These are phyloP conservation scores for Bombus confusus DNA, from an alignment of 1,140 invertebrate species.

Conservation along the genomic window DNA sequence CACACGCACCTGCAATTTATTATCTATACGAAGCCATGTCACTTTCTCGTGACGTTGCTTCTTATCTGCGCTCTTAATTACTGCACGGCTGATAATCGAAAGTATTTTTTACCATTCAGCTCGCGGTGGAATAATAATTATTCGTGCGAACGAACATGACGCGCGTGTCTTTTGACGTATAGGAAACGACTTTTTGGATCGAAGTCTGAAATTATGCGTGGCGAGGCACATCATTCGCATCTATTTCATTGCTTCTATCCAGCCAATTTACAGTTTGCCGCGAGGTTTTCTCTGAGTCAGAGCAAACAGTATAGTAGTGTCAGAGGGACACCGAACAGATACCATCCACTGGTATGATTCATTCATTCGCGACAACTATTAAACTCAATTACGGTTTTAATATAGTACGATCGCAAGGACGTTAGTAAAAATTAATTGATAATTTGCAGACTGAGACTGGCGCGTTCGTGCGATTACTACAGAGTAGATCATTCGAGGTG, in stretches of 20 bases:
- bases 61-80: neutral
- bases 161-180: slow-evolving; percentile 20
- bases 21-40: too few relatives aligned
- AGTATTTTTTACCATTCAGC: neutral
- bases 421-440: slow-evolving; percentile 24
- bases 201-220: slow-evolving; percentile 15
- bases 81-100: neutral
- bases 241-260: slow-evolving; percentile 4
- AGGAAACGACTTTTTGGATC: slow-evolving; percentile 44
- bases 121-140: slow-evolving; percentile 23
- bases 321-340: slow-evolving; percentile 19
- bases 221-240: neutral
- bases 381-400: slow-evolving; percentile 41
- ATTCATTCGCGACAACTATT: slow-evolving; percentile 25
- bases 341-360: slow-evolving; percentile 46
- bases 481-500: neutral
- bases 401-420: slow-evolving; percentile 43
- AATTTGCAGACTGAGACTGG: too few relatives aligned
- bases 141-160: slow-evolving; percentile 3
- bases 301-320: neutral
- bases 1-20: neutral
- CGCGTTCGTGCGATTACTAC: neutral
- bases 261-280: neutral
- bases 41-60: neutral
- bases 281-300: slow-evolving; percentile 25